Conservation (phyloP, 2,113 vertebrate species). For the Procavia capensis region DNA sequence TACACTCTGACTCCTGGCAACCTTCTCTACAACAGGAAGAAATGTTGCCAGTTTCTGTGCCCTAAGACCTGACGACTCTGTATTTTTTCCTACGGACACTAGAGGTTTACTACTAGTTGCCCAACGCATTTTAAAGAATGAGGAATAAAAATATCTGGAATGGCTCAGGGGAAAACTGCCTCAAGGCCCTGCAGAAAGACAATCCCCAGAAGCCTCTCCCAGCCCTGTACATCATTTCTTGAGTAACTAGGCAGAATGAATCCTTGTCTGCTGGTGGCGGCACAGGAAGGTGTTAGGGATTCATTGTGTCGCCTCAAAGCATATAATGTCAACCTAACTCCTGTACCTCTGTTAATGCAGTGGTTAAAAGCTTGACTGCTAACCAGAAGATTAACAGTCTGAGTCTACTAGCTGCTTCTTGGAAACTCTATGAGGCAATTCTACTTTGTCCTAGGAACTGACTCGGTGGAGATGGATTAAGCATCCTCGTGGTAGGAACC, state of each 20-base stretch:
- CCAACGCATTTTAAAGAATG: conserved; percentile 18
- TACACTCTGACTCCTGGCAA: neutral
- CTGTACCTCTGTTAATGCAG: neutral
- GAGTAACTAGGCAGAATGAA: neutral
- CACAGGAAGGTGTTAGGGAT: neutral
- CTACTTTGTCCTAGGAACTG: no score
- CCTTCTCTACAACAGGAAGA: neutral
- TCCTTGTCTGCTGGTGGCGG: neutral
- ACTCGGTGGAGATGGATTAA: no score
- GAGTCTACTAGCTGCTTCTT: neutral
- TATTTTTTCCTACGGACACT: neutral
- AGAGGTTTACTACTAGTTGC: conserved; percentile 17
- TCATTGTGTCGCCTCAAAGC: neutral
- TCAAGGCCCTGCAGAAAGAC: neutral
- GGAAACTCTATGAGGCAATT: neutral
- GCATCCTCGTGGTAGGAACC: no score
- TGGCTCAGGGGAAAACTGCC: neutral
- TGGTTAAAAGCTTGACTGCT: neutral
- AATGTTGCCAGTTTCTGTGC: neutral
- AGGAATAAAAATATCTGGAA: neutral
- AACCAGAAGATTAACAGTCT: neutral
- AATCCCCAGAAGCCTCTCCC: neutral
- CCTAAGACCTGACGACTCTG: neutral
- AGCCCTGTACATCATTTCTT: neutral
- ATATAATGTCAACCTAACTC: neutral